phyloP scores from a whole-genome alignment of 2,888 invertebrate genomes.

The Lepidochitona cinerea region DNA sequence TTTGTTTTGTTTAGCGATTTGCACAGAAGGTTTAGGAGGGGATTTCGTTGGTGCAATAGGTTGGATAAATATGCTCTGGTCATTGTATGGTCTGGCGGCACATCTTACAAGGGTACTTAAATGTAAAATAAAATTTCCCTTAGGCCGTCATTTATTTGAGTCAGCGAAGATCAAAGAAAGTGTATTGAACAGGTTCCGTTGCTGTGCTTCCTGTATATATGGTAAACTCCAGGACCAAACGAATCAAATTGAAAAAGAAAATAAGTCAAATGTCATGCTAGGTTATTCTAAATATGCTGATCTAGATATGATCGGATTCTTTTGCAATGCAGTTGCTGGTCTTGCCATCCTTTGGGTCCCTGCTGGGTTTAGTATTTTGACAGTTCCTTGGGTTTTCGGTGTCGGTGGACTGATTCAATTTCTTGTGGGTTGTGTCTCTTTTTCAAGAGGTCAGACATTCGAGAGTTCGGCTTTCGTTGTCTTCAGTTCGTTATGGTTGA shows the following conservation, averaged over 20 bases:
- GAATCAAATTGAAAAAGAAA: neutral
- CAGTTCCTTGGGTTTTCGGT: slow-evolving; percentile 41
- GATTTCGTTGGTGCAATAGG: slow-evolving; percentile 39
- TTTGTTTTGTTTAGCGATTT: slow-evolving; percentile 34
- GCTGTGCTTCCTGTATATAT: slow-evolving; percentile 27
- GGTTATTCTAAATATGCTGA: slow-evolving; percentile 47
- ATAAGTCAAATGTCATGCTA: slow-evolving; percentile 32
- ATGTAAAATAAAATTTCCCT: slow-evolving; percentile 34
- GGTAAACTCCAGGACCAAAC: slow-evolving; percentile 13
- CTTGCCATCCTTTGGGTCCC: slow-evolving; percentile 40
- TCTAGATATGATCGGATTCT: slow-evolving; percentile 42
- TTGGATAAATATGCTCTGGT: slow-evolving; percentile 41
- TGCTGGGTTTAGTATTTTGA: slow-evolving; percentile 17
- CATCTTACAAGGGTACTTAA: slow-evolving; percentile 31
- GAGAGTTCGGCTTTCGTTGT: slow-evolving; percentile 45
- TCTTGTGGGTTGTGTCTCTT: slow-evolving; percentile 41
- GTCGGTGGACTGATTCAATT: slow-evolving; percentile 45
- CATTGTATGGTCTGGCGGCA: slow-evolving; percentile 44
- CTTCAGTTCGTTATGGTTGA: slow-evolving; percentile 44
- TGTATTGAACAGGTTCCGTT: slow-evolving; percentile 14
- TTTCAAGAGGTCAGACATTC: slow-evolving; percentile 45
- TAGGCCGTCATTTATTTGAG: slow-evolving; percentile 28
- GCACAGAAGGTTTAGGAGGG: slow-evolving; percentile 30
- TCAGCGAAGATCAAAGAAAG: slow-evolving; percentile 16
- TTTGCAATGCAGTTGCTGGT: slow-evolving; percentile 40